Conservation (phyloP, 2,113 vertebrate genomes). For the Camelus bactrianus region DNA sequence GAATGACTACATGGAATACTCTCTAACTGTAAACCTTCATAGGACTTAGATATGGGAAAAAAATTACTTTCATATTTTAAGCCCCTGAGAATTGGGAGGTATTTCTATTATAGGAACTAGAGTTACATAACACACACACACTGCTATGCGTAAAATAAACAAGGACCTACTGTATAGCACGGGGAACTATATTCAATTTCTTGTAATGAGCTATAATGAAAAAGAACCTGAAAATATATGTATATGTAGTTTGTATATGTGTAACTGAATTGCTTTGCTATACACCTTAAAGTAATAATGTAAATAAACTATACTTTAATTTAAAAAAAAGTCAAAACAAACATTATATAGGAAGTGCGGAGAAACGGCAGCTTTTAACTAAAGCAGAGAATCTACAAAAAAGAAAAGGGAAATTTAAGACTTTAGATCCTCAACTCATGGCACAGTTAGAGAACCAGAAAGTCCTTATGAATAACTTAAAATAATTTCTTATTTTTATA, state of each 20-base stretch:
- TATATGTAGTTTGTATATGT: too few relatives aligned
- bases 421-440: background rate
- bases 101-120: background rate
- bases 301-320: too few relatives aligned
- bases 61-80: background rate
- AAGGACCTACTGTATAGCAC: too few relatives aligned
- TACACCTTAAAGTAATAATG: too few relatives aligned
- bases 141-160: too few relatives aligned
- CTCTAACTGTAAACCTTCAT: background rate
- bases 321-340: too few relatives aligned
- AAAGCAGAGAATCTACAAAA: background rate
- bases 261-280: too few relatives aligned
- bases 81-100: background rate
- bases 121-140: background rate
- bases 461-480: background rate
- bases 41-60: background rate
- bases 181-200: too few relatives aligned
- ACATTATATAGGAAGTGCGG: background rate
- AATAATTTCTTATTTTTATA: slow-evolving; percentile 18
- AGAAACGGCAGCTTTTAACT: background rate
- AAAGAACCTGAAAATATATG: too few relatives aligned
- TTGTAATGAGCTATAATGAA: too few relatives aligned
- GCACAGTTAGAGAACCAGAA: background rate
- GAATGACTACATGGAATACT: background rate
- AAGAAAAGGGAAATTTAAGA: background rate